These are phyloP conservation scores for Lophura nycthemera DNA, from an alignment of 2,113 vertebrate genomes.

Conservation along the genomic window DNA sequence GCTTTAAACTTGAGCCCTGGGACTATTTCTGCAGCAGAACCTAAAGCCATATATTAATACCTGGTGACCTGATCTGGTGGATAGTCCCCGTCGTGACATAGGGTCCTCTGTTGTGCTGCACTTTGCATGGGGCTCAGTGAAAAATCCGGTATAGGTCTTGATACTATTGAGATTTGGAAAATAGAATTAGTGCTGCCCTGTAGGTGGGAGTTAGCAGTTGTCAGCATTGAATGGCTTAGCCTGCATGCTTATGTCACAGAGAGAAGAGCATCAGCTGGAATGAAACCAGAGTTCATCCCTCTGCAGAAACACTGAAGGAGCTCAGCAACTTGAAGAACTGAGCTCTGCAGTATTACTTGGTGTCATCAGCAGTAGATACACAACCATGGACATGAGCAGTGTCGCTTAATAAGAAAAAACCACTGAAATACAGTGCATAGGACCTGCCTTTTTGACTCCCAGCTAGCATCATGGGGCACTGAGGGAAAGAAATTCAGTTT, in stretches of 20 bases:
- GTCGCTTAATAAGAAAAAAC: not conserved
- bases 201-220: not conserved
- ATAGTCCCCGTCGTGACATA: accelerated
- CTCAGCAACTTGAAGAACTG: not conserved
- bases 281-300: not conserved
- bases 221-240: not conserved
- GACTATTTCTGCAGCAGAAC: not conserved
- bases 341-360: not conserved
- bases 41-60: not conserved
- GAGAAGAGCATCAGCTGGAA: not conserved
- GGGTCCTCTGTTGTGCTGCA: accelerated
- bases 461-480: not conserved
- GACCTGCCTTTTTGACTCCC: not conserved
- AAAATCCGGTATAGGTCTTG: not conserved
- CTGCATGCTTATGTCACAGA: not conserved
- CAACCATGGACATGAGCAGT: not conserved
- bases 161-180: not conserved
- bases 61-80: not conserved
- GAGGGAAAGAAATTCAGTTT: not conserved
- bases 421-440: not conserved
- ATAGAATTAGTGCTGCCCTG: not conserved
- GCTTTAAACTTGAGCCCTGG: not conserved
- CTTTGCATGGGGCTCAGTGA: not conserved
- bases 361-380: accelerated
- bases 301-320: not conserved